Conservation (phyloP, 2,797 vertebrate genomes). For the Tympanoctomys barrerae region DNA sequence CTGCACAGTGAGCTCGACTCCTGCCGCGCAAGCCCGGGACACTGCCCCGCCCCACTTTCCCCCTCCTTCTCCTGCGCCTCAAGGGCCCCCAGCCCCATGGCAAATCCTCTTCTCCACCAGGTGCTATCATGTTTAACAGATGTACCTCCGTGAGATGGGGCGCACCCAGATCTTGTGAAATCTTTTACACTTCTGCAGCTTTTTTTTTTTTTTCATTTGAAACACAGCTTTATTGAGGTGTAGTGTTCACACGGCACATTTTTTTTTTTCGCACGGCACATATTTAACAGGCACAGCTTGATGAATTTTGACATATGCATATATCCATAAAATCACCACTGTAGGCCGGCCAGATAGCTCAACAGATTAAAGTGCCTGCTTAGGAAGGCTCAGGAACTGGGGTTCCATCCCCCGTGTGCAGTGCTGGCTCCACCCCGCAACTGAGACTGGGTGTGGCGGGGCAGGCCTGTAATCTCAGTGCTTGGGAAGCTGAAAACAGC, state of each 20-base stretch:
- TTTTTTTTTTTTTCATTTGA: background rate
- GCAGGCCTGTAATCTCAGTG: no score
- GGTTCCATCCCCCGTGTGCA: no score
- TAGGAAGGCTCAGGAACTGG: no score
- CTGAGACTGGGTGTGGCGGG: no score
- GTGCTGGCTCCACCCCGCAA: no score
- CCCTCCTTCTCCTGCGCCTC: background rate
- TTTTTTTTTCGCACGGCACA: no score
- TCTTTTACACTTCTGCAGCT: background rate
- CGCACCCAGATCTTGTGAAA: accelerated
- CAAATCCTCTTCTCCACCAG: background rate
- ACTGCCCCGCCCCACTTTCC: no score
- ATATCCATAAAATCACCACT: background rate
- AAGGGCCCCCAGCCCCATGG: background rate
- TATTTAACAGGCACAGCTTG: background rate
- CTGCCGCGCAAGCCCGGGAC: accelerated
- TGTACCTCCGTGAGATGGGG: background rate
- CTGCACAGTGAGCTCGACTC: no score
- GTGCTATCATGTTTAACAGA: background rate
- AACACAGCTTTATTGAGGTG: background rate
- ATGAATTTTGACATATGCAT: background rate
- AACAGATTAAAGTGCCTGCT: no score
- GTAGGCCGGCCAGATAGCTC: no score
- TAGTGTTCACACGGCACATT: background rate
- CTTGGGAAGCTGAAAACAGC: no score